These are phyloP conservation scores for Eurytemora carolleeae DNA, from an alignment of 1,140 invertebrate genomes.

Conservation along the genomic window DNA sequence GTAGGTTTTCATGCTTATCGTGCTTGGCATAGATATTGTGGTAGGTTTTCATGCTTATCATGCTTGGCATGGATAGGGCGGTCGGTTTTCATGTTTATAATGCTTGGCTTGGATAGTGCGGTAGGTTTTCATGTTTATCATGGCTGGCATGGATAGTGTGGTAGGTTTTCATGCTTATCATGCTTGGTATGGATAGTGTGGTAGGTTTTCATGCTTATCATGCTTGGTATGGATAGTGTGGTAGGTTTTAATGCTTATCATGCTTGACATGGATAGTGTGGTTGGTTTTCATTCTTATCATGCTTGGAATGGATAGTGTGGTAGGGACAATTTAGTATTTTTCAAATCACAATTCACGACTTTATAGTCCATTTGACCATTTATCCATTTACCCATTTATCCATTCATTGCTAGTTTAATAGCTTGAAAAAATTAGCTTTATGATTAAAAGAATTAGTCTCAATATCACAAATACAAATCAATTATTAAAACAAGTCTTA, in stretches of 20 bases:
- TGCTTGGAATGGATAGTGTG: neutral
- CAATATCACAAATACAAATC: neutral
- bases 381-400: neutral
- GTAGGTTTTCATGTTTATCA: too few species aligned
- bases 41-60: constrained; percentile 79
- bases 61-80: constrained; percentile 71
- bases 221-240: constrained; percentile 71
- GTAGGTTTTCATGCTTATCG: too few species aligned
- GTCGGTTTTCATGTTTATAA: constrained; percentile 36
- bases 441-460: too few species aligned
- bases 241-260: constrained; percentile 36
- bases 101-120: too few species aligned
- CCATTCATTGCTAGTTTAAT: neutral
- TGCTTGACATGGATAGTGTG: too few species aligned
- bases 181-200: too few species aligned
- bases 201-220: constrained; percentile 79
- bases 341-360: neutral
- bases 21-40: too few species aligned
- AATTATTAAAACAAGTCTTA: neutral
- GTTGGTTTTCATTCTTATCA: too few species aligned
- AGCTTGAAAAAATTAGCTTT: too few species aligned
- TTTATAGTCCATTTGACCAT: neutral
- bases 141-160: too few species aligned
- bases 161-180: too few species aligned
- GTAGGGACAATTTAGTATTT: neutral